Evolutionary conservation across 30 jellyfish, hydroid and myxozoan genomes (phyloP), one percentile per base, ranked within the genome.

Genomic region (Hydractinia symbiolongicarpus): DNA sequence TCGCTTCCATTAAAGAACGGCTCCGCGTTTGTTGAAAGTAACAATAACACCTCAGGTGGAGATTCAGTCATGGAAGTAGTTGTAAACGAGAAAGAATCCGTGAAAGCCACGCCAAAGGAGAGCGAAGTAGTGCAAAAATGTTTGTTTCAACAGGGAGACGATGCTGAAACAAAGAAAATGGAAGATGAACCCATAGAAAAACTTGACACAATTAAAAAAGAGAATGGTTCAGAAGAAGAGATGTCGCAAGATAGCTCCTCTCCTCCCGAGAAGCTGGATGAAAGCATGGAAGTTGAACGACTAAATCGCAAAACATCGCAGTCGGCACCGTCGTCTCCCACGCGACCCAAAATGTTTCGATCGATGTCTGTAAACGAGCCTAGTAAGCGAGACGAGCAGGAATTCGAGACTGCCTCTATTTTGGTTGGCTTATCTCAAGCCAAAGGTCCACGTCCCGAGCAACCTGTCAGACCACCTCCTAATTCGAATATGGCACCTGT

Each of bases 301-400:
- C 9, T 51, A 7, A 16, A 58, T 13, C 74, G 66, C 13, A 74
- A 74, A 74, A 5, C 21, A 44, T 77, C 85, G 17, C 53, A 40
- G 54, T 77, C 85, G 17, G 85, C 85, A 5, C 85, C 85, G 21
- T 53, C 61, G 10, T 77, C 85, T 54, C 85, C 85, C 21, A 55
- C 85, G 40, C 72, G 74, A 30, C 73, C 73, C 53, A 57, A 60
- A 55, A 20, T 77, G 30, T 61, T 77, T 53, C 81, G 74, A 17
- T 55, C 80, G 21, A 21, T 14, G 30, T 77, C 85, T 77, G 73
- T 40, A 19, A 40, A 77, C 53, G 85, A 60, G 15, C 17, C 55
- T 77, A 56, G 17, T 52, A 77, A 55, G 60, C 77, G 79, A 7
- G 77, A 21, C 17, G 85, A 77, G 60, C 61, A 55, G 54, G 74